Base-by-base conservation (phyloP, 2,113 vertebrate species). In the Isichthys henryi region DNA sequence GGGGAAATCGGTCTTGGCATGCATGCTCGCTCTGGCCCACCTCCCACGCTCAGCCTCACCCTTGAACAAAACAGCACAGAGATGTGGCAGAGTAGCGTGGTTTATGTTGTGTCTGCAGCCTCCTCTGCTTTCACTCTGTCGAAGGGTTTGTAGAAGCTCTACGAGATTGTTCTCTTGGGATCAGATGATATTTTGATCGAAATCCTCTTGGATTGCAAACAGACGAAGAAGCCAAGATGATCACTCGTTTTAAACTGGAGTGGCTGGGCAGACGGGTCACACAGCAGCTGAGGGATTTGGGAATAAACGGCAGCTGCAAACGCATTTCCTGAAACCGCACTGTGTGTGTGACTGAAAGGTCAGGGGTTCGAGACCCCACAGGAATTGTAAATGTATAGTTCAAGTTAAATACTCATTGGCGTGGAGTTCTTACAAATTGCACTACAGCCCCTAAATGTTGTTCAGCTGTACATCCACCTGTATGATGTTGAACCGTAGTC, bases 171-270 rank as follows among this genome's bases (percentile, higher is more conserved):
- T 77, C 58, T 90, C 89, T 85, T 43, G 90, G 56, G 90, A 92
- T 92, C 90, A 93, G 31, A 91, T 93, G 91, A 92, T 91, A 90
- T 91, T 89, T 90, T 93, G 94, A 94, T 92, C 92, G 91, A 89
- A 92, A 93, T 86, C 92, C 89, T 92, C 89, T 91, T 88, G 49
- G 15, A 91, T 93, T 92, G 90, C 90, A 91, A 88, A 92, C 90
- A 92, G 92, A 92, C 92, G 90, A 90, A 92, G 89, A 91, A 88
- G 95, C 95, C 95, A 94, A 95, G 94, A 95, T 94, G 96, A 95
- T 95, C 94, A 95, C 95, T 93, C 89, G 93, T 93, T 95, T 95
- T 94, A 95, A 95, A 96, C 96, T 95, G 77, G 95, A 94, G 93
- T 92, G 88, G 91, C 92, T 88, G 77, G 90, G 89, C 91, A 93